These are phyloP conservation scores for Drosophila testacea DNA, from an alignment of 2,888 invertebrate species.

Conservation along the genomic window DNA sequence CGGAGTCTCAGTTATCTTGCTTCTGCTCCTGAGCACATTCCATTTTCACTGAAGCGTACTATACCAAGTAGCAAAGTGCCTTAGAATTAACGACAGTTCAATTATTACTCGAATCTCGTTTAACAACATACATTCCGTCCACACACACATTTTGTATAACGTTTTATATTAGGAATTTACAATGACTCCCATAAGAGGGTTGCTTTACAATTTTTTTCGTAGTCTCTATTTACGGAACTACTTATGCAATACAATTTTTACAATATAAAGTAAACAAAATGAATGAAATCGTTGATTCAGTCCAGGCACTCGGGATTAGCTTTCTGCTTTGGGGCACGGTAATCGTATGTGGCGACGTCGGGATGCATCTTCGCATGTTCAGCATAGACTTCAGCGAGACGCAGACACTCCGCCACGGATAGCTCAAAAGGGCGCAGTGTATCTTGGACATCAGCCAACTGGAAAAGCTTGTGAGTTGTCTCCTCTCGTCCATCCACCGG, in stretches of 20 bases:
- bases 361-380: constrained; percentile 89
- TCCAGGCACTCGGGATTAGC: background rate
- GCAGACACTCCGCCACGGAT: constrained; percentile 91
- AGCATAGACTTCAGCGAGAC: constrained; percentile 91
- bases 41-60: constrained; percentile 11
- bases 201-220: constrained; percentile 47
- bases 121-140: constrained; percentile 34
- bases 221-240: constrained; percentile 60
- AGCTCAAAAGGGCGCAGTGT: constrained; percentile 90
- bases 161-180: constrained; percentile 29
- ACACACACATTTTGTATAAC: background rate
- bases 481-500: constrained; percentile 89
- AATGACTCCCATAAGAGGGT: constrained; percentile 17
- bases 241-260: constrained; percentile 68
- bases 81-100: constrained; percentile 54
- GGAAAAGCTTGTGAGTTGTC: constrained; percentile 89
- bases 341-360: constrained; percentile 89
- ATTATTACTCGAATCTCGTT: constrained; percentile 62
- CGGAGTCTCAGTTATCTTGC: constrained; percentile 19
- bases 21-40: constrained; percentile 25
- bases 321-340: constrained; percentile 86
- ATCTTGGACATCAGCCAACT: constrained; percentile 90
- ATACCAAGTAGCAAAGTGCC: constrained; percentile 40
- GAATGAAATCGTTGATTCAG: constrained; percentile 41
- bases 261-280: constrained; percentile 53